Conservation (phyloP, 2,888 invertebrate species). For the Himalopsyche tibetana region DNA sequence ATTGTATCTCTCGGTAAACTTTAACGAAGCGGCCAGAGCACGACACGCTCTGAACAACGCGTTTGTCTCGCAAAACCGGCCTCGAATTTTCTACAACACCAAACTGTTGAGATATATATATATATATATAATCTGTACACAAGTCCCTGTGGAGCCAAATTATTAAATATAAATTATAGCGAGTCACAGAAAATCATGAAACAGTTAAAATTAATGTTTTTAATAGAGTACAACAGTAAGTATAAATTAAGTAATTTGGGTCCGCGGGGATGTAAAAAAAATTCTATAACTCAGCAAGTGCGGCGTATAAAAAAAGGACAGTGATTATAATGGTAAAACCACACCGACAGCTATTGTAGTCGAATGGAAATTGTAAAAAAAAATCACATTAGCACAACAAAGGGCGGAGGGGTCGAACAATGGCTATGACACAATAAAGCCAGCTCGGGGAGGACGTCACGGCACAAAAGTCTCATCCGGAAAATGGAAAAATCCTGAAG, state of each 20-base stretch:
- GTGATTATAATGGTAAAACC: slow-evolving; percentile 9
- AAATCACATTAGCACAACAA: slow-evolving; percentile 65
- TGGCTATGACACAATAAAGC: slow-evolving; percentile 66
- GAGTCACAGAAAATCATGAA: no score
- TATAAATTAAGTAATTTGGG: neutral
- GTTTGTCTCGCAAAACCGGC: neutral
- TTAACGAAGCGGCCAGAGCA: neutral
- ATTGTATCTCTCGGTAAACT: slow-evolving; percentile 15
- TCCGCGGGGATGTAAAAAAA: no score
- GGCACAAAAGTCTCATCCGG: slow-evolving; percentile 19
- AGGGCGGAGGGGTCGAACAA: slow-evolving; percentile 67
- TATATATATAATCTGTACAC: neutral
- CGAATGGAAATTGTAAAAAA: slow-evolving; percentile 32
- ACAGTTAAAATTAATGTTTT: no score
- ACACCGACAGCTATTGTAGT: slow-evolving; percentile 16
- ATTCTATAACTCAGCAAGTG: neutral
- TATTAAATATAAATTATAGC: no score
- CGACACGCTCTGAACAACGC: neutral
- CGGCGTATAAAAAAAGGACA: neutral
- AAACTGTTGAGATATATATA: neutral
- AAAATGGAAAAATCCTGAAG: slow-evolving; percentile 13
- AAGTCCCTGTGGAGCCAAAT: no score
- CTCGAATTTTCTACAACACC: neutral
- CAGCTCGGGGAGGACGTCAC: slow-evolving; percentile 21
- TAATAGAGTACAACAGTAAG: neutral